Conservation (phyloP, 2,113 vertebrate genomes). For the Balaeniceps rex region DNA sequence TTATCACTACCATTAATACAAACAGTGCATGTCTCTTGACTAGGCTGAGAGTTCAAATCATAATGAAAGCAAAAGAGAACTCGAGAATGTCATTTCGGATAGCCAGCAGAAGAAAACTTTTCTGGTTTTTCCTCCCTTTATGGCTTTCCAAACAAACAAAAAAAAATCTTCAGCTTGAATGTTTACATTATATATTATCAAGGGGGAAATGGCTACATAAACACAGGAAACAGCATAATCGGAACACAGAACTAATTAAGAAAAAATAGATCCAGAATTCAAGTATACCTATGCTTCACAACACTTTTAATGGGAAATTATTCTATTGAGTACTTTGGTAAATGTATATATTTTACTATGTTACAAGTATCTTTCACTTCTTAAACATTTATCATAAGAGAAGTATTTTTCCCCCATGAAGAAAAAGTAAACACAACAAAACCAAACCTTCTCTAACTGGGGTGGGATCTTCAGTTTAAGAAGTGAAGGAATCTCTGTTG, state of each 20-base stretch:
- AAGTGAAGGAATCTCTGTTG: not conserved
- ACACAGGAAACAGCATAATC: slow-evolving; percentile 61
- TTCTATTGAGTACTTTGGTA: not conserved
- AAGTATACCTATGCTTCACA: not conserved
- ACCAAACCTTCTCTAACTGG: not conserved
- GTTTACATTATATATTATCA: slow-evolving; percentile 64
- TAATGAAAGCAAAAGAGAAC: not conserved
- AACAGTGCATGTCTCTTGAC: not conserved
- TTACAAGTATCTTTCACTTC: slow-evolving; percentile 17
- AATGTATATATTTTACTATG: not conserved
- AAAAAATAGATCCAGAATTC: not conserved
- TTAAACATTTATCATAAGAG: not conserved
- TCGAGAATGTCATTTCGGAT: not conserved
- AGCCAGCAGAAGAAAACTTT: not conserved
- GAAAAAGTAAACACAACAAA: not conserved
- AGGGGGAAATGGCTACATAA: slow-evolving; percentile 55
- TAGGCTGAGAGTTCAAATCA: not conserved
- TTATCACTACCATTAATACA: not conserved
- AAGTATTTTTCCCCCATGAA: not conserved
- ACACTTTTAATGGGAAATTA: not conserved
- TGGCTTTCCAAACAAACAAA: not conserved
- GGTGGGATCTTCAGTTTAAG: not conserved
- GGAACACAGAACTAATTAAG: slow-evolving; percentile 18
- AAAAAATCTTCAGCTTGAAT: not conserved
- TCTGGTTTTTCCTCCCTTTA: not conserved